Conservation (phyloP, 2,797 vertebrate species). For the Sebastes cheni region DNA sequence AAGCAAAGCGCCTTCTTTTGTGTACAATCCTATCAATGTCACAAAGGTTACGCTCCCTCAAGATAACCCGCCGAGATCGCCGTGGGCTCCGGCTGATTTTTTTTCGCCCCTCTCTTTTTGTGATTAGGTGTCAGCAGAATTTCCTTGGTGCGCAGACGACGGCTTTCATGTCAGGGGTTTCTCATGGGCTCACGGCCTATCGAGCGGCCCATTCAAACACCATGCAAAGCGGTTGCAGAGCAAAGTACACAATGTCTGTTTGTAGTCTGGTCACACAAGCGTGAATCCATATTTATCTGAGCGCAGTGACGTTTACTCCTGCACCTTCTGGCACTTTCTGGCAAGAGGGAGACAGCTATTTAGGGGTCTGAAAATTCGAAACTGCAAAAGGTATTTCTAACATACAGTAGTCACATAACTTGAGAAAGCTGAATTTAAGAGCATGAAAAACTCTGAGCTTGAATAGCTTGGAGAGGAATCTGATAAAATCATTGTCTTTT, state of each 20-base stretch:
- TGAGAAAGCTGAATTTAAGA: background rate
- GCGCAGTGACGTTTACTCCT: slow-evolving; percentile 15
- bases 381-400: background rate
- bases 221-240: slow-evolving; percentile 57
- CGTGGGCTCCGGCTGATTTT: slow-evolving; percentile 75
- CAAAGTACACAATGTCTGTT: slow-evolving; percentile 73
- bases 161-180: slow-evolving; percentile 81
- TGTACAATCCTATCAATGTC: slow-evolving; percentile 87
- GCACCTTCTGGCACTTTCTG: slow-evolving; percentile 7
- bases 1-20: slow-evolving; percentile 56
- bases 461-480: background rate
- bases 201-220: slow-evolving; percentile 60
- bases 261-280: slow-evolving; percentile 51
- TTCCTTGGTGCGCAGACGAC: slow-evolving; percentile 84
- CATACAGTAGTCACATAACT: background rate
- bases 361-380: slow-evolving; percentile 13
- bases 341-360: background rate
- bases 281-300: slow-evolving; percentile 46
- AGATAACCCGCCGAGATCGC: slow-evolving; percentile 81
- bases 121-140: slow-evolving; percentile 83
- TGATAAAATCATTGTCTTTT: slow-evolving; percentile 19
- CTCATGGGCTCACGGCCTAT: slow-evolving; percentile 75
- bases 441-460: background rate
- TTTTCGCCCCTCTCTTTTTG: slow-evolving; percentile 74
- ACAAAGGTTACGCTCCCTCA: slow-evolving; percentile 84